Base-by-base conservation (phyloP, 1,140 invertebrate species). In the Lepidotrigona ventralis region DNA sequence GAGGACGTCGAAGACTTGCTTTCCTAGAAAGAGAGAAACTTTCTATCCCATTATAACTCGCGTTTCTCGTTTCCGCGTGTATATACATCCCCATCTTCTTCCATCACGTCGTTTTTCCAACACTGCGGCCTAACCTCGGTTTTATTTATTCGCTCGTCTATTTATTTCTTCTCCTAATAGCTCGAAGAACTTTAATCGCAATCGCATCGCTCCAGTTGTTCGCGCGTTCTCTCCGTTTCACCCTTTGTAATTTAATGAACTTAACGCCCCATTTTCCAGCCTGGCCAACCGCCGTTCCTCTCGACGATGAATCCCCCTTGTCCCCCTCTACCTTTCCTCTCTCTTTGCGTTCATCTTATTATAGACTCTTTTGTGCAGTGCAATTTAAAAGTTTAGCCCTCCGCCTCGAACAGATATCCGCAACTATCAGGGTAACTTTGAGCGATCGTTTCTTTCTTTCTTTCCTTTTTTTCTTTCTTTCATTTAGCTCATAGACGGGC, bases 201-300 rank as follows among this genome's bases (percentile, higher is more conserved):
- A 68, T 68, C 79, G 68, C 26, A n/a, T 68, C 26, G 21, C 21
- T 71, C 66, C 51, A 79, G 19, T 46, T 39, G 58, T 72, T 63
- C 56, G 76, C 69, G 26, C 53, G 26, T 71, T 29, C 46, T 60
- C 19, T 17, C 71, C 80, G 64, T 69, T 76, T 84, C 77, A 23
- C 66, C 74, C n/a, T 85, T 88, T 86, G 73, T 84, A 82, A 84
- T 84, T 88, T 85, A 85, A 88, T 70, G 82, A 81, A 88, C 74
- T 83, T 72, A 80, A 86, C 63, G 56, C 79, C 70, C 63, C 54
- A 51, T 86, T 64, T 70, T 64, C 54, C 60, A 29, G 54, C 26
- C 14, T 51, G 54, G 29, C 23, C 11, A 19, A 46, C 23, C 23
- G 39, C 39, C 68, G 23, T 15, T 26, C 39, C 63, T 53, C 51